Base-by-base conservation (phyloP, 2,113 vertebrate species). In the Pogonocichla stellata region DNA sequence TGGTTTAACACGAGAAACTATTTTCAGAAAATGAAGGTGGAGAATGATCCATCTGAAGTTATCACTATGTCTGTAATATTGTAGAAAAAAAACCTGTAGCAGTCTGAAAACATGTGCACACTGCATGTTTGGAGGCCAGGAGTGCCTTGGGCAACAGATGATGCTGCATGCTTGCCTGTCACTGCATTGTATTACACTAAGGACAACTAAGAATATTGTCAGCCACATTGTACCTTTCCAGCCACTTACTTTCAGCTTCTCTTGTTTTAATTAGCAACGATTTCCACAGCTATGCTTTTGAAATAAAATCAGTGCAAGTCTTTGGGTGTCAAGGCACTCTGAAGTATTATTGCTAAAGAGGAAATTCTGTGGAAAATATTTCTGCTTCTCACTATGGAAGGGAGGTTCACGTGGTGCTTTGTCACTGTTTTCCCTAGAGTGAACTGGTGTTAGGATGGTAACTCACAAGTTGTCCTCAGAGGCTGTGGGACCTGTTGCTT, bases 51-150 rank as follows among this genome's bases (percentile, higher is more conserved):
- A 40, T 6, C 50, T 92, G 71, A 93, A 57, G 24, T 51, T 34
- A 61, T 40, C 17, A 26, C 8, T 75, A 17, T 7, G 14, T 36
- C 60, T 62, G 2, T 57, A 38, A 29, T 62, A 58, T 29, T 33
- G 7, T 1, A 62, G 64, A 7, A 51, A 58, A 86, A 91, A 72
- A 8, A 0, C 0, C 4, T 5, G 0, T 19, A 33, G 25, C 4
- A 66, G 5, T 26, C n/a, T 86, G 58, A 56, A 80, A 73, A n/a
- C 36, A 8, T 20, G 13, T 62, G 17, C 20, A 47, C 9, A 17
- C 12, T 1, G 0, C 0, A 0, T 54, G 9, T 80, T 91, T 7
- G 19, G 56, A 80, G 50, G 43, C 51, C 60, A 66, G 38, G 38
- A 74, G 23, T 89, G 69, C 69, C 60, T 51, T 71, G 73, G 65